Base-by-base conservation (phyloP, 2,797 vertebrate genomes). In the Brotula barbata region DNA sequence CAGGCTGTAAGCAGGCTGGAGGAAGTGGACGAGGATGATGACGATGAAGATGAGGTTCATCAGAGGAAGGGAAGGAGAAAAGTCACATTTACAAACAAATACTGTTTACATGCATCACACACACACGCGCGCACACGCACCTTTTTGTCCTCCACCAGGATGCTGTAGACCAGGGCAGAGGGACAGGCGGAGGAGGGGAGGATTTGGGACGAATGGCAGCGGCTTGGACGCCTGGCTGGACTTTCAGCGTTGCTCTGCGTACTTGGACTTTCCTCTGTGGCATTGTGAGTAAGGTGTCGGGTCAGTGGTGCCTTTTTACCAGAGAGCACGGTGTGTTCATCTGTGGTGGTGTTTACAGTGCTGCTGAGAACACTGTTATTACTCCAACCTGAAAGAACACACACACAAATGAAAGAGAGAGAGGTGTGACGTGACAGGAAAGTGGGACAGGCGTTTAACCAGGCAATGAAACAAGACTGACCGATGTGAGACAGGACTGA, bases 1-100 rank as follows among this genome's bases (percentile, higher is more conserved):
- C 73, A 93, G 85, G 58, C 84, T 85, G 75, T 93, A 93, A 23
- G 89, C 88, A 16, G 78, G 75, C 90, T 89, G 82, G 17, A 20
- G 33, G 16, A 51, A 20, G 48, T 44, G 9, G 28, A 47, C 1
- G 39, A 36, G 2, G 36, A 33, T 10, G 44, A 36, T 8, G 16
- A 45, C 16, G 28, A 58, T 10, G 44, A 36, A 11, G 16, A 45
- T 20, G 28, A 58, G 39, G 25, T 8, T 28, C 25, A 28, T 28
- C 31, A 45, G 19, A 45, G 9, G 45, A 10, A 14, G 63, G 16
- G 62, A 12, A 63, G 48, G 51, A 68, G 51, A 77, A 16, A 58
- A 28, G n/a, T 68, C 44, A 53, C 2, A 16, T 37, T 17, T 23
- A 28, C 5, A 41, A 10, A 54, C 39, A 42, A n/a, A 54, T 20